Evolutionary conservation across 2,113 vertebrate genomes (phyloP).

Genomic region (Bagarius yarrelli): DNA sequence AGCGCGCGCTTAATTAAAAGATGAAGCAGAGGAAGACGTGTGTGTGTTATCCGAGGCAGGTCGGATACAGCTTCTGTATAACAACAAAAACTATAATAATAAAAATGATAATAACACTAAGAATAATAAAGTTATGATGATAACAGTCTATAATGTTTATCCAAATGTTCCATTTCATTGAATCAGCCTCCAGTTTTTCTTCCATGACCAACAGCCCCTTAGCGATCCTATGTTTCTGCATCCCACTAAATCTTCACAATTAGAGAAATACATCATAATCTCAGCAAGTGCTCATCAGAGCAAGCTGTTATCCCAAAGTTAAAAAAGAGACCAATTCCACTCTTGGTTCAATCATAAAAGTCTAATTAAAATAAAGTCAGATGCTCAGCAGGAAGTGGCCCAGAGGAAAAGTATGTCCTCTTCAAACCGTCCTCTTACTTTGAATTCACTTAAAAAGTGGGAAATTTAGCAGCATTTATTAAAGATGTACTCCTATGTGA

Average conservation of each 20-base stretch:
- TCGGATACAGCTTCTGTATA: no score
- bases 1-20: no score
- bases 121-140: no score
- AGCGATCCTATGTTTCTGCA: neutral
- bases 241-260: slow-evolving; percentile 14
- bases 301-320: neutral
- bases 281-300: neutral
- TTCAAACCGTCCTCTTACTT: neutral
- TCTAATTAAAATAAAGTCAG: slow-evolving; percentile 18
- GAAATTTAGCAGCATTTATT: slow-evolving; percentile 48
- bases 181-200: neutral
- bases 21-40: no score
- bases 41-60: no score
- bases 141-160: no score
- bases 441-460: neutral
- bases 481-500: slow-evolving; percentile 66
- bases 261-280: slow-evolving; percentile 1
- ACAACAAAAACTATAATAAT: no score
- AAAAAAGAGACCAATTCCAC: neutral
- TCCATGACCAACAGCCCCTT: neutral
- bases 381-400: slow-evolving; percentile 55
- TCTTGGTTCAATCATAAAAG: neutral
- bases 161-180: neutral
- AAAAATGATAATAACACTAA: no score
- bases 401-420: slow-evolving; percentile 30